Base-by-base conservation (phyloP, 2,113 vertebrate genomes). In the Butastur rufipennis region DNA sequence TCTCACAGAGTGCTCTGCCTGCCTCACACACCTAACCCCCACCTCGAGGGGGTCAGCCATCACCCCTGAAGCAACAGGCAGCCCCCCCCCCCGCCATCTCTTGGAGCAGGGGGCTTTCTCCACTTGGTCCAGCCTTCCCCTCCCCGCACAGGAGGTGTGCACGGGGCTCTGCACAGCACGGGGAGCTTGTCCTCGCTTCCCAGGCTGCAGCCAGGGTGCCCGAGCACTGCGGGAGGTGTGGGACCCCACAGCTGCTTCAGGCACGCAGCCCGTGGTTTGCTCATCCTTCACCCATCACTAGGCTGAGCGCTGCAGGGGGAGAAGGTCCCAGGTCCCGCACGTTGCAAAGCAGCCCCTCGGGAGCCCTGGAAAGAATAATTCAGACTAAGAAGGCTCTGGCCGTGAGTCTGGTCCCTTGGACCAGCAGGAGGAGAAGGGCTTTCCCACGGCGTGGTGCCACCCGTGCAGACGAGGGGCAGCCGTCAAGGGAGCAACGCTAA, bases 1-100 rank as follows among this genome's bases (percentile, higher is more conserved):
- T 92, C 80, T 82, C 79, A 97, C 86, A 58, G 92, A 67, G 72
- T 97, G 86, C 70, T 94, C 67, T 94, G 95, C 83, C 96, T 73
- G 89, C 86, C 48, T 20, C 66, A 84, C 72, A 84, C 42, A 13
- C n/a, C 75, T 98, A 98, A 98, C 83, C 21, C 91, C 59, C 16
- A 36, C 56, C 38, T 72, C 25, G 1, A 68, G n/a, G 75, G 65
- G 23, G 47, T 25, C 13, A 36, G 7, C 38, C 25, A 9, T 11
- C 80, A 47, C 45, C 73, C 45, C 34, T 10, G 9, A 40, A 63
- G 56, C 0, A 0, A 63, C 32, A 50, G 25, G 13, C 42, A 63
- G 3, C 25, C 8, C 38, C 27, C 0, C 22, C 13, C 23, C 23
- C 27, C n/a, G n/a, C 52, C 45, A 29, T 50, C 66, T 36, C 66